Base-by-base conservation (phyloP, 2,888 invertebrate species). In the Ophion obscuratus region DNA sequence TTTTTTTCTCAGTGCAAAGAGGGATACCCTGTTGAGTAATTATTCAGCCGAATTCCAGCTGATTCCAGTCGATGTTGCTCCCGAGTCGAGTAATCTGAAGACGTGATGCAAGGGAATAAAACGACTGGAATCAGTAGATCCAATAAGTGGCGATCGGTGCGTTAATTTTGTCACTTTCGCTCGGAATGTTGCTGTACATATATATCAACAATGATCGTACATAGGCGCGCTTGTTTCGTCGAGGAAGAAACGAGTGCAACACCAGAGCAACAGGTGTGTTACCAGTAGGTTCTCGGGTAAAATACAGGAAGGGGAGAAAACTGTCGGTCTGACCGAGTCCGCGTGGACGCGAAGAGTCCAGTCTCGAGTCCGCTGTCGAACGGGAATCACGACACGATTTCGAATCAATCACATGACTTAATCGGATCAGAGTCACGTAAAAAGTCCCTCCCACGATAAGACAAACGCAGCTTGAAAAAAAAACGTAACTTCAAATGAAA, bases 311-410 rank as follows among this genome's bases (percentile, higher is more conserved):
- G 86, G 89, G 83, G 86, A 86, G 53, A 81, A 81, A 81, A 77
- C 64, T 53, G 76, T 64, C 73, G 83, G 85, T 84, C 77, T 86
- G 78, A 85, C 79, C 75, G 81, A 83, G 82, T 82, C 88, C 88
- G 84, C 83, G 88, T 87, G 89, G 88, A 89, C 88, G 88, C 87
- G 87, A 87, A 85, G 89, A 88, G 90, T 89, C 90, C 92, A 92
- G 92, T 92, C 91, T 90, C 86, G 88, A 89, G 90, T 88, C 88
- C 87, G 87, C 89, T 83, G 86, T 87, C 88, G 87, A 85, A 80
- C 89, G 87, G 88, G 90, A 85, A 82, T 64, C 87, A 79, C 74
- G 82, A 82, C 61, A 70, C 61, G 71, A 73, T 77, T 78, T 74
- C 0, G 14, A n/a, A 80, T 76, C 66, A 53, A 40, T 75, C 78